Percentiles rank a stretch among this genome's conserved stretches.
phyloP scores from a whole-genome alignment of 2,888 invertebrate species.

The Pediacus dermestoides region DNA sequence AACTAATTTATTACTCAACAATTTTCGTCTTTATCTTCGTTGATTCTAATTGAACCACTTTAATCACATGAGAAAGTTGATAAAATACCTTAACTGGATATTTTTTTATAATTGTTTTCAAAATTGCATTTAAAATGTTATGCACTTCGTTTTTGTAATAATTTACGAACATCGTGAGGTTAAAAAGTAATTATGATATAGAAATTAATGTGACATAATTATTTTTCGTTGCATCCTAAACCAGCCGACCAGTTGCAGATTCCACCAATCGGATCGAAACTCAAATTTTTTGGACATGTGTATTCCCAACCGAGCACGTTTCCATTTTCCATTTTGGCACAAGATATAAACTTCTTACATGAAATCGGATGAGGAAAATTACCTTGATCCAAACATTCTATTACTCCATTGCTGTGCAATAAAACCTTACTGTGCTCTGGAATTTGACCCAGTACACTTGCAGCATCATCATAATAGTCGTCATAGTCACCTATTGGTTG shows the following conservation, averaged over 20 bases:
- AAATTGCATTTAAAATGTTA: too few species aligned
- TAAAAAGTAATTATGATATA: too few species aligned
- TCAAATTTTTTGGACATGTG: constrained; percentile 79
- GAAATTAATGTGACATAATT: too few species aligned
- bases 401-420: constrained; percentile 65
- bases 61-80: too few species aligned
- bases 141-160: too few species aligned
- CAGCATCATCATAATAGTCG: constrained; percentile 65
- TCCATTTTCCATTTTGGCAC: constrained; percentile 77
- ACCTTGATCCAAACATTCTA: constrained; percentile 84
- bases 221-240: constrained; percentile 57
- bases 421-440: constrained; percentile 59
- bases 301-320: constrained; percentile 82
- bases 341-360: constrained; percentile 88
- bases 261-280: constrained; percentile 85
- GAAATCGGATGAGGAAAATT: constrained; percentile 89
- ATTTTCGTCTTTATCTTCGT: too few species aligned
- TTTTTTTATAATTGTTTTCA: too few species aligned
- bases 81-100: too few species aligned
- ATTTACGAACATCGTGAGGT: too few species aligned
- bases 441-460: constrained; percentile 54
- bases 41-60: too few species aligned
- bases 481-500: constrained; percentile 52
- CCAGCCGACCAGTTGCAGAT: constrained; percentile 89
- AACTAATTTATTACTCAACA: too few species aligned